These are phyloP conservation scores for Pteropus alecto DNA, from an alignment of 2,113 vertebrate genomes.

Conservation along the genomic window DNA sequence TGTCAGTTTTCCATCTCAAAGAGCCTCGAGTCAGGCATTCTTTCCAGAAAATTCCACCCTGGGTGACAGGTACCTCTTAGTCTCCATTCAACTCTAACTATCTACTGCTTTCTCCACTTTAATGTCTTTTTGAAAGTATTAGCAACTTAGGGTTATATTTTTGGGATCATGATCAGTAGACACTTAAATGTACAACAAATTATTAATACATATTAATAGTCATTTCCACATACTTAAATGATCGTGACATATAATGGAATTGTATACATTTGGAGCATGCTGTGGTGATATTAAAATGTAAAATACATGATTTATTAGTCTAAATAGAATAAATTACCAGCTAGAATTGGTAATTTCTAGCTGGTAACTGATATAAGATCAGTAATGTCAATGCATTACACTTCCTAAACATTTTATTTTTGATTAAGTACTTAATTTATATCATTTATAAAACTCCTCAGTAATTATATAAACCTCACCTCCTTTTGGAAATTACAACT, in stretches of 20 bases:
- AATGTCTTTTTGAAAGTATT: neutral
- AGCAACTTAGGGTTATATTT: neutral
- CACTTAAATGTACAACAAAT: neutral
- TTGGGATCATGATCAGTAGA: neutral
- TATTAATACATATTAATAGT: neutral
- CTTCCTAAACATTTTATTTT: slow-evolving; percentile 7
- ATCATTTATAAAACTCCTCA: neutral
- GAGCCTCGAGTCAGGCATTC: neutral
- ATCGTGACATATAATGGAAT: neutral
- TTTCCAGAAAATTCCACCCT: neutral
- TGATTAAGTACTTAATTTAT: neutral
- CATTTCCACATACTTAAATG: slow-evolving; percentile 6
- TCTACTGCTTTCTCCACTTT: neutral
- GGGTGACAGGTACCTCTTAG: neutral
- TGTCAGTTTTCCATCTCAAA: neutral
- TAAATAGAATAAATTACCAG: slow-evolving; percentile 18
- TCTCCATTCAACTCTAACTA: neutral
- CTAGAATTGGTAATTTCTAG: neutral
- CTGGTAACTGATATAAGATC: neutral
- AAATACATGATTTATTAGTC: slow-evolving; percentile 11
- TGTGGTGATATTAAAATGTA: neutral
- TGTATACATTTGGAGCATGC: neutral
- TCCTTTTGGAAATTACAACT: neutral
- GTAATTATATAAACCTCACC: neutral
- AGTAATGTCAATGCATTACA: neutral